These are phyloP conservation scores for Himalopsyche anomala DNA, from an alignment of 2,888 invertebrate species.

Conservation along the genomic window DNA sequence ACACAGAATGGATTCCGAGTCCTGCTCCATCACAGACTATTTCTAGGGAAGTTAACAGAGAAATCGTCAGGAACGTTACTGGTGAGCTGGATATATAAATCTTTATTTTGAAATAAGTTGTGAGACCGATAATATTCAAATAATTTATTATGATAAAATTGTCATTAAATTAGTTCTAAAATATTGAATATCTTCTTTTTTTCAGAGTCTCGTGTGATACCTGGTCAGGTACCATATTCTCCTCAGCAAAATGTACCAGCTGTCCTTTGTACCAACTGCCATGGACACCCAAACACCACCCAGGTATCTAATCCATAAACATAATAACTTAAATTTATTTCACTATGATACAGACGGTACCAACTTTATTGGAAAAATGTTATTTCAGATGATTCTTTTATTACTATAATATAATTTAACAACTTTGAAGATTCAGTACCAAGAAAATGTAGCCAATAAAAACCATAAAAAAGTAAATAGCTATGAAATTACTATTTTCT, in stretches of 20 bases:
- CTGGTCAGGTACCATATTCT: conserved; percentile 72
- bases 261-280: conserved; percentile 69
- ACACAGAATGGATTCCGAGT: conserved; percentile 59
- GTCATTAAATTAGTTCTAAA: too few relatives aligned
- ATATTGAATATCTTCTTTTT: conserved; percentile 45
- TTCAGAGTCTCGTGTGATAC: conserved; percentile 74
- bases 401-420: too few relatives aligned
- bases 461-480: too few relatives aligned
- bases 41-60: conserved; percentile 60
- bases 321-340: too few relatives aligned
- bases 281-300: conserved; percentile 50
- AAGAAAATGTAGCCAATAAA: too few relatives aligned
- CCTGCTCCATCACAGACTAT: conserved; percentile 53
- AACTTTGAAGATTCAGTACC: too few relatives aligned
- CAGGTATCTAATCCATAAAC: conserved; percentile 31
- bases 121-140: too few relatives aligned
- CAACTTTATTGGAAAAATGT: too few relatives aligned
- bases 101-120: too few relatives aligned
- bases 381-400: too few relatives aligned
- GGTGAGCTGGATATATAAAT: conserved; percentile 43
- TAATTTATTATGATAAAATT: too few relatives aligned
- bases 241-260: conserved; percentile 69
- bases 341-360: background rate
- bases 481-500: too few relatives aligned
- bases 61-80: conserved; percentile 62